phyloP scores from a whole-genome alignment of 2,888 invertebrate species.

The Hemicrepidius hirtus region DNA sequence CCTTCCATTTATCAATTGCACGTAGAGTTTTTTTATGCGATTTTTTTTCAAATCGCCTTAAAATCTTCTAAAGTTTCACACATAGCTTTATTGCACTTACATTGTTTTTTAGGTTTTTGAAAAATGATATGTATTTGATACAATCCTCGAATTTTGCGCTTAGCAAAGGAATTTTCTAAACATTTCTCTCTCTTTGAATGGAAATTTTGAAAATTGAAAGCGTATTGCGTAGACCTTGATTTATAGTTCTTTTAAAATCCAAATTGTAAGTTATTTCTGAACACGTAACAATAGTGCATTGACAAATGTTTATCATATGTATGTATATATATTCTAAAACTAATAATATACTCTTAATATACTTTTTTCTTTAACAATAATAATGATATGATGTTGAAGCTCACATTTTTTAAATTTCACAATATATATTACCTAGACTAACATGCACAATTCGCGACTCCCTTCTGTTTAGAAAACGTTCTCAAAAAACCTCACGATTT shows the following conservation, averaged over 20 bases:
- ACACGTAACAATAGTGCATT: constrained; percentile 62
- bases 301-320: constrained; percentile 61
- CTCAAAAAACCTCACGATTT: constrained; percentile 27
- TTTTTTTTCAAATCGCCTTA: constrained; percentile 46
- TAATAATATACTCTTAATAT: constrained; percentile 52
- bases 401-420: constrained; percentile 59
- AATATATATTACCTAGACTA: constrained; percentile 50
- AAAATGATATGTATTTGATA: constrained; percentile 36
- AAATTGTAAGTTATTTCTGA: constrained; percentile 26
- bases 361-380: constrained; percentile 58
- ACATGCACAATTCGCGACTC: constrained; percentile 55
- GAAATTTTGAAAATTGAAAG: constrained; percentile 19
- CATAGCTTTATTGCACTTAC: constrained; percentile 39
- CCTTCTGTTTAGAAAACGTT: constrained; percentile 22
- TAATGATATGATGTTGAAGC: constrained; percentile 67
- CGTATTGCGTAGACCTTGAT: constrained; percentile 25
- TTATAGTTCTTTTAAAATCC: constrained; percentile 17
- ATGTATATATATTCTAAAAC: constrained; percentile 45
- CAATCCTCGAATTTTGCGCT: background rate
- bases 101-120: constrained; percentile 24
- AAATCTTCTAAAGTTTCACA: constrained; percentile 11
- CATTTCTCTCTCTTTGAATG: no score
- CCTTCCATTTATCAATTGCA: constrained; percentile 66
- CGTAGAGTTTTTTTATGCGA: constrained; percentile 35
- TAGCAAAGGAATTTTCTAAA: constrained; percentile 1